These are phyloP conservation scores for Amphipoea oculea DNA, from an alignment of 2,888 invertebrate genomes.

Conservation along the genomic window DNA sequence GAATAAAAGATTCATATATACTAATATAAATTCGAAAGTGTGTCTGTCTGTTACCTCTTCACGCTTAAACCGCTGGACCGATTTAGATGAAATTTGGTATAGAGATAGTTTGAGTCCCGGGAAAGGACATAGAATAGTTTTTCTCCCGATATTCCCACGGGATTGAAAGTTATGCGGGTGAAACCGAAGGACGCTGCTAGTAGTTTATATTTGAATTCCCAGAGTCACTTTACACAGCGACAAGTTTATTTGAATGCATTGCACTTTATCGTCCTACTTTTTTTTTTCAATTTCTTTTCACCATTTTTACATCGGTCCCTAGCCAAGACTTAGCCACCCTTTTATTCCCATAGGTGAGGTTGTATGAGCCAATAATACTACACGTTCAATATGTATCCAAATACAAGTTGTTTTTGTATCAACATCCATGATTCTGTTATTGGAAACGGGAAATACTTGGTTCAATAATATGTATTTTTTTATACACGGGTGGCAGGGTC, in stretches of 20 bases:
- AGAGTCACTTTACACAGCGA: neutral
- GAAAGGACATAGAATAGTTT: too few species aligned
- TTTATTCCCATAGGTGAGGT: slow-evolving; percentile 26
- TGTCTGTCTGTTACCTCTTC: too few species aligned
- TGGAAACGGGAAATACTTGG: neutral
- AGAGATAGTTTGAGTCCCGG: too few species aligned
- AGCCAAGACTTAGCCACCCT: neutral
- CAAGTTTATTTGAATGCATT: neutral
- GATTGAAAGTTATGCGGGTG: too few species aligned
- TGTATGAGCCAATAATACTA: slow-evolving; percentile 27
- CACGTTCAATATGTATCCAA: slow-evolving; percentile 20
- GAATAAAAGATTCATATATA: neutral
- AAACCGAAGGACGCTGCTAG: too few species aligned
- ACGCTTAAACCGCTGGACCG: too few species aligned
- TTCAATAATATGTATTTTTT: neutral
- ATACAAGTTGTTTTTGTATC: slow-evolving; percentile 19
- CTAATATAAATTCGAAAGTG: too few species aligned
- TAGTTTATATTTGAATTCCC: neutral
- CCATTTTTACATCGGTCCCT: slow-evolving; percentile 19
- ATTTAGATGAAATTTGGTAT: too few species aligned
- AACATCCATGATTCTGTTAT: neutral
- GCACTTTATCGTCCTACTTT: neutral
- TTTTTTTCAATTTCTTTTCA: neutral
- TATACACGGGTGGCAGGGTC: neutral
- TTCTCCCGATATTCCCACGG: too few species aligned